Evolutionary conservation across 2,113 vertebrate genomes (phyloP), one percentile per base, ranked within the genome.

Genomic region (Colius striatus): DNA sequence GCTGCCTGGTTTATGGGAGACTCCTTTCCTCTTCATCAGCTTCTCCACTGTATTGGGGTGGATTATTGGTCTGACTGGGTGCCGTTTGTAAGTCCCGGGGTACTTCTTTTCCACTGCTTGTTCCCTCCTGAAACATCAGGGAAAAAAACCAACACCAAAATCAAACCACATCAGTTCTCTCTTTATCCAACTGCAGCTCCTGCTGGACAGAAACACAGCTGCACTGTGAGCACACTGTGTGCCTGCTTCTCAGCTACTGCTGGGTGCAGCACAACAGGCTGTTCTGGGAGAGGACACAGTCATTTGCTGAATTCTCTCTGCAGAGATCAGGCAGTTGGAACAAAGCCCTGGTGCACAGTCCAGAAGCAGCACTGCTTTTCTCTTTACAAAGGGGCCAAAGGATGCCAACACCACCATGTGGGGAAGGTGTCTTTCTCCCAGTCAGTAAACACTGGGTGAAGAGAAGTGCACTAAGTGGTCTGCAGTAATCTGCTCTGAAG

Each of bases 51-150:
- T 98, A 6, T 99, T 99, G 89, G 99, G 97, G 91, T 99, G 98
- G 93, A 99, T 99, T 47, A 99, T 99, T 72, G 99, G 99, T 80
- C 99, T 98, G 68, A 99, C 98, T 81, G 99, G 98, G 93, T 99
- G 99, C 14, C 99, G 98, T 92, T 99, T 99, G 95, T 99, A 99
- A 66, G 98, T 98, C 15, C 99, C 99, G 3, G 99, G 99, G 55
- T 99, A 99, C 92, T 99, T 99, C 96, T 99, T 99, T 96, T 99
- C 99, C 95, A 99, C 99, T 3, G 98, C 99, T 96, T 99, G 99
- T 73, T 99, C 99, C 92, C 99, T 98, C 95, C 99, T 99, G 94
- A 84, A 90, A 78, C 23, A 86, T 66, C 9, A 71, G 8, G 34
- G 20, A 13, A 85, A 58, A 43, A n/a, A n/a, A 41, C 38, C 38